Evolutionary conservation across 2,888 invertebrate genomes (phyloP), one percentile per base, ranked within the genome.

Genomic region (Drosophila prostipennis): DNA sequence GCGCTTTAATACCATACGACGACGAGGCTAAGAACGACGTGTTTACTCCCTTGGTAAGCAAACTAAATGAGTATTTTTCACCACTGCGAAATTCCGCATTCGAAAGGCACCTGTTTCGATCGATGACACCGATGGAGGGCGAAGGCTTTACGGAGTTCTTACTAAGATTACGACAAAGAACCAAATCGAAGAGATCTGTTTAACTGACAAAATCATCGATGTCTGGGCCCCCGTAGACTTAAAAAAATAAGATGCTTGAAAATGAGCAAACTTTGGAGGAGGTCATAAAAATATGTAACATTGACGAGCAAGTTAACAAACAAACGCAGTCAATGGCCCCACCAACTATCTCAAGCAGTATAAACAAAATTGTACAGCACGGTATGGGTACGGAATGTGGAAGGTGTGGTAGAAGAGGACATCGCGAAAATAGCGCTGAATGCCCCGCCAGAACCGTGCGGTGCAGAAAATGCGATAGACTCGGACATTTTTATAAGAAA

Each of bases 281-380:
- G 46, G 46, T 32, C 32, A 48, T 48, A 32, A 48, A 48, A 48
- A 48, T 14, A 48, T 48, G 46, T 32, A 32, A 14, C n/a, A 32
- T 48, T 10, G 46, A 48, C 32, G 14, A 48, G n/a, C 32, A 32
- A 34, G 46, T 43, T 13, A 43, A 43, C 6, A 43, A 43, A 43
- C 43, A 43, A 43, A 43, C 43, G 29, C 29, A 29, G 29, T 29
- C 29, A 7, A 29, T 29, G 29, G 29, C 29, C 29, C 29, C 29
- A 29, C 29, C 29, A 29, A 29, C 29, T 29, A 29, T 29, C 29
- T 29, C 29, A 29, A 29, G 3, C 29, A 29, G 29, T 29, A 29
- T 29, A 29, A 29, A 29, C 29, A 29, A 29, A 29, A 29, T 29
- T 29, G 29, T 29, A 7, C 29, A 29, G 29, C 29, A 29, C 29